Conservation (phyloP, 1,140 invertebrate genomes). For the Myzus persicae region DNA sequence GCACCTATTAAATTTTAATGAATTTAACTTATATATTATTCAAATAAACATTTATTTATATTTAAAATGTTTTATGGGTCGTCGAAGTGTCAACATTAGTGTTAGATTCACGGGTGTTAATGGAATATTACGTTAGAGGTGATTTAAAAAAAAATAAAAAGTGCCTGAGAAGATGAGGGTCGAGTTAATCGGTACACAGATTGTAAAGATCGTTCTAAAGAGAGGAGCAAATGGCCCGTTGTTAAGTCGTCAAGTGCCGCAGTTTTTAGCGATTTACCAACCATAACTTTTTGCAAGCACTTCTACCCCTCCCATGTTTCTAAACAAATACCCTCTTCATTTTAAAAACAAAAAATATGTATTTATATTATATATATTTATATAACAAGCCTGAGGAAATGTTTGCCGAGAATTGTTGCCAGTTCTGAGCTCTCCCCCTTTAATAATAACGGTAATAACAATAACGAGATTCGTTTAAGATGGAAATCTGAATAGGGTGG, state of each 20-base stretch:
- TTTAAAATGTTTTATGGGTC: background rate
- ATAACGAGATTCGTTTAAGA: slow-evolving; percentile 58
- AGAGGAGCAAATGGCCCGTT: slow-evolving; percentile 56
- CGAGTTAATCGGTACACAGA: slow-evolving; percentile 54
- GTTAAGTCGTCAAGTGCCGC: slow-evolving; percentile 57
- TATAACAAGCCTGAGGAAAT: slow-evolving; percentile 5
- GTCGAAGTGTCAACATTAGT: slow-evolving; percentile 31
- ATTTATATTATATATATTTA: slow-evolving; percentile 1
- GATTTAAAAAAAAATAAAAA: slow-evolving; percentile 38
- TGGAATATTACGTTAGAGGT: slow-evolving; percentile 46
- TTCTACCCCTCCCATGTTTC: background rate
- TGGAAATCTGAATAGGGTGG: slow-evolving; percentile 46
- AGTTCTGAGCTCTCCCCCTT: background rate
- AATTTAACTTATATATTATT: background rate
- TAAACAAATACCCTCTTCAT: slow-evolving; percentile 25
- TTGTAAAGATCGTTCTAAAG: slow-evolving; percentile 6
- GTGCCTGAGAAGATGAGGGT: slow-evolving; percentile 17
- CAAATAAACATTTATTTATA: background rate
- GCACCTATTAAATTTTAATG: background rate
- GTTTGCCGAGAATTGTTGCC: slow-evolving; percentile 28
- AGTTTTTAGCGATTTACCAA: slow-evolving; percentile 58
- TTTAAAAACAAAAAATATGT: slow-evolving; percentile 47
- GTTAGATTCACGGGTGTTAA: slow-evolving; percentile 31
- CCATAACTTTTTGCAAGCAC: slow-evolving; percentile 35
- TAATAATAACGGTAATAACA: slow-evolving; percentile 56